A percentile compares a stretch with the other conserved stretches of the same genome.
Evolutionary conservation across 1,140 invertebrate genomes (phyloP).

Genomic region (Sminthurides bifidus): DNA sequence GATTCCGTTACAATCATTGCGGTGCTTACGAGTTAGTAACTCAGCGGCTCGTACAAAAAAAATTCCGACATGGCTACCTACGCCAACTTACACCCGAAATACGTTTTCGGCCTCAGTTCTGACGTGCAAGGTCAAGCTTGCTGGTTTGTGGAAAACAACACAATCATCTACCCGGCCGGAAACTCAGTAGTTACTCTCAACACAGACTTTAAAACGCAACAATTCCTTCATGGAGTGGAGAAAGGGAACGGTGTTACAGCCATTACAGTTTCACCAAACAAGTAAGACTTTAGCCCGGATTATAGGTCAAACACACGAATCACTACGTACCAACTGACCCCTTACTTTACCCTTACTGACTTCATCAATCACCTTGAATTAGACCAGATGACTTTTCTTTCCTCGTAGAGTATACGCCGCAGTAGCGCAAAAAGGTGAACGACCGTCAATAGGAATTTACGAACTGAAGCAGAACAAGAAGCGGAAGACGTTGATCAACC

Average conservation of each 20-base stretch:
- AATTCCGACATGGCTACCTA: slow-evolving; percentile 27
- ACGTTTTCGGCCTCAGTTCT: slow-evolving; percentile 29
- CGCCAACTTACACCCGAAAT: slow-evolving; percentile 31
- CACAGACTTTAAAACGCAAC: slow-evolving; percentile 40
- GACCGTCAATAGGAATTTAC: slow-evolving; percentile 40
- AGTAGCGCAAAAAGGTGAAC: slow-evolving; percentile 32
- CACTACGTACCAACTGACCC: not conserved
- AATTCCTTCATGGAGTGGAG: slow-evolving; percentile 37
- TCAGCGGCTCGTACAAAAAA: too few relatives aligned
- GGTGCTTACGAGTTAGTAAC: too few relatives aligned
- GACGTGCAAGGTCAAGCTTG: slow-evolving; percentile 34
- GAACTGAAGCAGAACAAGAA: slow-evolving; percentile 40
- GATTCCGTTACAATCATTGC: too few relatives aligned
- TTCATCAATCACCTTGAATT: not conserved
- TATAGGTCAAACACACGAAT: too few relatives aligned
- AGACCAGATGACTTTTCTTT: slow-evolving; percentile 1
- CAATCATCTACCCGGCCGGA: slow-evolving; percentile 32
- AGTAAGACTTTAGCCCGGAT: slow-evolving; percentile 10
- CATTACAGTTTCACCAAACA: slow-evolving; percentile 13
- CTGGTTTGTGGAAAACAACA: slow-evolving; percentile 38
- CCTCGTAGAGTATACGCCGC: slow-evolving; percentile 22
- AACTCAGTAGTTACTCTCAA: slow-evolving; percentile 40
- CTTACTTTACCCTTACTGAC: not conserved
- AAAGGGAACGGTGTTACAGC: slow-evolving; percentile 22
- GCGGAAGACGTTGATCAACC: slow-evolving; percentile 37